Evolutionary conservation across 1,140 invertebrate species (phyloP).

Genomic region (Papilio polyxenes): DNA sequence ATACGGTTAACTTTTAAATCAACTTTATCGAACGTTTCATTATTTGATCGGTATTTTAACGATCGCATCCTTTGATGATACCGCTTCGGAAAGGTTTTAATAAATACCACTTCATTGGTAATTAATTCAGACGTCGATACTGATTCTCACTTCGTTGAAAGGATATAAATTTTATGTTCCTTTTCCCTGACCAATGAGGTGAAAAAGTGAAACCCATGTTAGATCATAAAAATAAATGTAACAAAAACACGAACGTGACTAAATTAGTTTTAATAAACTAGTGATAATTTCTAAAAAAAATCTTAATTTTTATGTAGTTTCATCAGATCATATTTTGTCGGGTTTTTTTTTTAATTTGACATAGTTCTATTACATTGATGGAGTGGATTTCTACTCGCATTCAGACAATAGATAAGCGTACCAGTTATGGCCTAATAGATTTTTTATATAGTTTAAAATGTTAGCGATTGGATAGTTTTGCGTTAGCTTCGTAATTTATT

Average conservation of each 20-base stretch:
- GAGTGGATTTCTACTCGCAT: background rate
- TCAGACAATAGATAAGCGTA: slow-evolving; percentile 9
- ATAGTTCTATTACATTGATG: background rate
- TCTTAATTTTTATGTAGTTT: no score
- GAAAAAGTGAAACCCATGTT: background rate
- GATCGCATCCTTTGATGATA: background rate
- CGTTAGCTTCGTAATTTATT: slow-evolving; percentile 53
- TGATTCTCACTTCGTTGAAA: background rate
- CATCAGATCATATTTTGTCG: no score
- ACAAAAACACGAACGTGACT: background rate
- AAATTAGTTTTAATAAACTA: background rate
- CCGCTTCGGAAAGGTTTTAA: background rate
- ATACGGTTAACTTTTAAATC: background rate
- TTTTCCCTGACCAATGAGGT: background rate
- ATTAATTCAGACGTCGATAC: background rate
- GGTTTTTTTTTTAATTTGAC: no score
- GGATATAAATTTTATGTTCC: background rate
- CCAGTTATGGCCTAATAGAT: slow-evolving; percentile 18
- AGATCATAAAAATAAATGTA: background rate
- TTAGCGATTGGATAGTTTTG: slow-evolving; percentile 31
- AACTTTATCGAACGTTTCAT: slow-evolving; percentile 8
- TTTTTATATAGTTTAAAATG: slow-evolving; percentile 33
- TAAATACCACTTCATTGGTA: background rate
- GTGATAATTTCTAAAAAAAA: no score
- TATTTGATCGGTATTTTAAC: background rate